These are phyloP conservation scores for Amblyornis subalaris DNA, from an alignment of 2,113 vertebrate genomes.

Conservation along the genomic window DNA sequence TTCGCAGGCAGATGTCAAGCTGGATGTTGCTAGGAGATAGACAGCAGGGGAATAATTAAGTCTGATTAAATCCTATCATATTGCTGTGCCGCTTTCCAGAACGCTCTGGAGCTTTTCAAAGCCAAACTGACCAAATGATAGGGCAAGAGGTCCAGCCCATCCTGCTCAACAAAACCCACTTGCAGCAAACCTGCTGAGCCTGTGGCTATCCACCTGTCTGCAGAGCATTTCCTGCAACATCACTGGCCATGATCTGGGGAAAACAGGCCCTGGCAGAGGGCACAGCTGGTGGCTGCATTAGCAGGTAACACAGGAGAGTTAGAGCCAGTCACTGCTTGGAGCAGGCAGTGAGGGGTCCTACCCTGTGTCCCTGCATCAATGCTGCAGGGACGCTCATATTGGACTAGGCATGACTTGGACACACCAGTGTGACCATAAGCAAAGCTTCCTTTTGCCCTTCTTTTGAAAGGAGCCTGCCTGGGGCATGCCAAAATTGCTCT, in stretches of 20 bases:
- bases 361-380: background rate
- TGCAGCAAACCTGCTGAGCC: rapidly evolving
- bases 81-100: background rate
- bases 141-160: background rate
- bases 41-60: constrained; percentile 55
- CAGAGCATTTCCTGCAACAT: background rate
- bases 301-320: background rate
- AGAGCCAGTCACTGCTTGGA: rapidly evolving
- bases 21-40: constrained; percentile 57
- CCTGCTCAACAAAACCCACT: background rate
- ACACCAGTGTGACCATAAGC: background rate
- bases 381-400: rapidly evolving
- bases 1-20: constrained; percentile 54
- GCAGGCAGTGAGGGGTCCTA: background rate
- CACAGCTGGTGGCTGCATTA: background rate
- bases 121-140: constrained; percentile 7
- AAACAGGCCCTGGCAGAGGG: background rate
- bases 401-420: background rate
- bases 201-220: background rate
- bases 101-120: constrained; percentile 17
- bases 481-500: background rate
- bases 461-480: background rate
- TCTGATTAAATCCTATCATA: constrained; percentile 54
- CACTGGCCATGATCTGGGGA: rapidly evolving
- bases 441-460: background rate